Conservation (phyloP, 2,113 vertebrate species). For the Dipodomys merriami region DNA sequence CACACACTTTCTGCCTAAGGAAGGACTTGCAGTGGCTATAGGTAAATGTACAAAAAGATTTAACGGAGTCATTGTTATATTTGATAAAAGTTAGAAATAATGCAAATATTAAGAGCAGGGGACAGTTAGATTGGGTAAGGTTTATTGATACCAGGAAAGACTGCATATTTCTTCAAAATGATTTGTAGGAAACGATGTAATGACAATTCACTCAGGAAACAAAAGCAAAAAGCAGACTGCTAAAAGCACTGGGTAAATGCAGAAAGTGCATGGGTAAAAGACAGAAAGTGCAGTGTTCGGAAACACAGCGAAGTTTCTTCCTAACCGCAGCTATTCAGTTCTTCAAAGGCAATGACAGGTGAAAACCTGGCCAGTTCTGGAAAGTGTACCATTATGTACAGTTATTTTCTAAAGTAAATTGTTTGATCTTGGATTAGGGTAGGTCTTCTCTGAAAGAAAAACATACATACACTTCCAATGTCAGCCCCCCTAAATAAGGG, state of each 20-base stretch:
- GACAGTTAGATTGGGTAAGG: neutral
- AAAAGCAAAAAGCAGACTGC: slow-evolving; percentile 9
- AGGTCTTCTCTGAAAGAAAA: slow-evolving; percentile 64
- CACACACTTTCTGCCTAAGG: neutral
- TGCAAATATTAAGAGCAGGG: neutral
- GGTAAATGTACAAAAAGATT: neutral
- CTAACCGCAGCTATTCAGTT: slow-evolving; percentile 29
- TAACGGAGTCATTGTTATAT: neutral
- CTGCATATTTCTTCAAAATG: neutral
- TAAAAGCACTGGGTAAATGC: neutral
- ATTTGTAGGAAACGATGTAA: neutral
- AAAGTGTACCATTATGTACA: slow-evolving; percentile 65
- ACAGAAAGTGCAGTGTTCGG: neutral
- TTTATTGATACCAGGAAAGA: neutral
- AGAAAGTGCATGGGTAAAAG: too few relatives aligned
- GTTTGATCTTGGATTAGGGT: slow-evolving; percentile 69
- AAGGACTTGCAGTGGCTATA: neutral
- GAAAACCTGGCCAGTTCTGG: slow-evolving; percentile 21
- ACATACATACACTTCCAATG: slow-evolving; percentile 35
- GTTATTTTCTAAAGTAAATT: slow-evolving; percentile 76
- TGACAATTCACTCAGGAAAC: slow-evolving; percentile 12
- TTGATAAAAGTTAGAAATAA: neutral
- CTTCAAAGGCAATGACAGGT: slow-evolving; percentile 62
- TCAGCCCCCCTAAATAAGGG: slow-evolving; percentile 54
- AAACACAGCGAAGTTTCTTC: neutral